Conservation (phyloP, 2,113 vertebrate genomes). For the Madoqua kirkii region DNA sequence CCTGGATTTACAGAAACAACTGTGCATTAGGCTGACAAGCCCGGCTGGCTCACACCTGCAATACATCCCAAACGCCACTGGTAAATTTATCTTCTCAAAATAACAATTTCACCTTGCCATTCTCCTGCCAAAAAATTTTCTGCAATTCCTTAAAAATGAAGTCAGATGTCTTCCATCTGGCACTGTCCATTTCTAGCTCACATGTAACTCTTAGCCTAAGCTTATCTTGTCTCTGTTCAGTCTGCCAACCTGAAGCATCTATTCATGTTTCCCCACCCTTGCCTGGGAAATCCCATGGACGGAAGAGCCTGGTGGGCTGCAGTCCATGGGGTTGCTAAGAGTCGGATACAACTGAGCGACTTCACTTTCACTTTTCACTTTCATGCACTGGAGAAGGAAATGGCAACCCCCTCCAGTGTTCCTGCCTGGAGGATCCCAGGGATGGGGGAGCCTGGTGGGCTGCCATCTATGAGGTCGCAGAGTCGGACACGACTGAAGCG, state of each 20-base stretch:
- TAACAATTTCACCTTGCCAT: background rate
- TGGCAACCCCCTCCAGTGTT: too few species aligned
- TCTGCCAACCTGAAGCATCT: background rate
- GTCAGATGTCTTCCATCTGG: background rate
- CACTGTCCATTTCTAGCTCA: background rate
- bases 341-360: fast-evolving
- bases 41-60: background rate
- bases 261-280: background rate
- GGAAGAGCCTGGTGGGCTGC: too few species aligned
- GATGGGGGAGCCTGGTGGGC: too few species aligned
- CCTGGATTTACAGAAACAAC: background rate
- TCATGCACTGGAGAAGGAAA: too few species aligned
- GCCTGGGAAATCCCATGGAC: too few species aligned
- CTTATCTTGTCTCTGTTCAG: background rate
- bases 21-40: background rate
- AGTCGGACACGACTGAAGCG: too few species aligned
- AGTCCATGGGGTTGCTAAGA: too few species aligned
- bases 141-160: background rate
- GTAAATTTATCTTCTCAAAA: background rate
- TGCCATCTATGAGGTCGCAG: fast-evolving
- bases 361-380: too few species aligned
- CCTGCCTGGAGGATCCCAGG: too few species aligned
- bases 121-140: background rate
- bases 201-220: background rate
- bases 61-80: background rate